Evolutionary conservation across 2,113 vertebrate genomes (phyloP).

Genomic region (Mirounga angustirostris): DNA sequence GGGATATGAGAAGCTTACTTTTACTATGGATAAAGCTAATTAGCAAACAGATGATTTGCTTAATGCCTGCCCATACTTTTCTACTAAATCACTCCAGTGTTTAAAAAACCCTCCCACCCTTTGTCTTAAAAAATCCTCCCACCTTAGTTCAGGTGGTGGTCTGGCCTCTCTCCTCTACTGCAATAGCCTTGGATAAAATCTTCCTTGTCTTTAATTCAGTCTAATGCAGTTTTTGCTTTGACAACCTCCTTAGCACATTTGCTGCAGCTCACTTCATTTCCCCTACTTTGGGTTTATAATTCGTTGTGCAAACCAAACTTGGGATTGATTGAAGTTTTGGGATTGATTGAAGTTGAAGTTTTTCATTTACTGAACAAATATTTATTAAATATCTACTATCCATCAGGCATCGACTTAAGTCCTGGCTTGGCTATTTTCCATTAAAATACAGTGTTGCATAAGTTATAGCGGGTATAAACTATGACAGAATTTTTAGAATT

Average conservation of each 20-base stretch:
- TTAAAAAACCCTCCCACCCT: not conserved
- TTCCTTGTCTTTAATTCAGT: not conserved
- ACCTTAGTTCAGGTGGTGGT: not conserved
- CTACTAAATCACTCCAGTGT: not conserved
- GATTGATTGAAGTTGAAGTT: not conserved
- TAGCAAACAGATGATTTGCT: not conserved
- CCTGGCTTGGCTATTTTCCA: not conserved
- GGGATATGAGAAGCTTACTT: not conserved
- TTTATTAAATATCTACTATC: not conserved
- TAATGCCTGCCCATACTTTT: not conserved
- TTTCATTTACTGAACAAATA: constrained; percentile 28
- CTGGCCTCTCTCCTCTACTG: not conserved
- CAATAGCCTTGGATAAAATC: not conserved
- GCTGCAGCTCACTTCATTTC: not conserved
- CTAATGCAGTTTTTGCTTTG: not conserved
- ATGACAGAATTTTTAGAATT: constrained; percentile 26
- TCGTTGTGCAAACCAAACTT: not conserved
- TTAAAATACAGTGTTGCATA: not conserved
- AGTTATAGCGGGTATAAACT: not conserved
- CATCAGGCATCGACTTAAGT: not conserved
- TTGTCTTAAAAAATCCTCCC: not conserved
- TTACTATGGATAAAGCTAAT: not conserved
- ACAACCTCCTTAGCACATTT: not conserved
- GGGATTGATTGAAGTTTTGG: not conserved
- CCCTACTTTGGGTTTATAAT: not conserved